These are phyloP conservation scores for Tychaedon coryphoeus DNA, from an alignment of 2,113 vertebrate genomes.

Conservation along the genomic window DNA sequence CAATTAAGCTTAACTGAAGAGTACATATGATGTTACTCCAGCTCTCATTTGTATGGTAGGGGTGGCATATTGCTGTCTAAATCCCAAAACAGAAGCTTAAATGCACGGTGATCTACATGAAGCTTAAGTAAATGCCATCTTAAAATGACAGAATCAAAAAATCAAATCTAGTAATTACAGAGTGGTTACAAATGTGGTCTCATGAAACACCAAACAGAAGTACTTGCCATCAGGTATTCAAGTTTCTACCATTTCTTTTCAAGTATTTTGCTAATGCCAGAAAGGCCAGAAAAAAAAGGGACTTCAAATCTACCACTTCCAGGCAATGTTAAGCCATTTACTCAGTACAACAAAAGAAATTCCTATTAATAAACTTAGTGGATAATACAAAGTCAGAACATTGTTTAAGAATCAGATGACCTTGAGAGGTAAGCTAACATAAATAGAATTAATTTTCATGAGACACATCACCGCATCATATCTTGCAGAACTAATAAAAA, in stretches of 20 bases:
- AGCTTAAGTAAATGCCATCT: background rate
- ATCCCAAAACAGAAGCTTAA: background rate
- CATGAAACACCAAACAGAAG: background rate
- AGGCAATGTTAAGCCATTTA: background rate
- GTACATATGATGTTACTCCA: background rate
- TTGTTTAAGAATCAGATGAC: background rate
- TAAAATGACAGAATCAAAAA: background rate
- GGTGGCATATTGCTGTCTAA: background rate
- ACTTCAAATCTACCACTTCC: background rate
- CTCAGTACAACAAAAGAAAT: background rate
- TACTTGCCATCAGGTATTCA: background rate
- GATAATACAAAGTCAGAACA: background rate
- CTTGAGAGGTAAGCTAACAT: background rate
- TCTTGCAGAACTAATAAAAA: background rate
- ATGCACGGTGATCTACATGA: background rate
- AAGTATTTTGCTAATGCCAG: background rate
- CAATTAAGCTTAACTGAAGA: background rate
- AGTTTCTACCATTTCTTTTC: background rate
- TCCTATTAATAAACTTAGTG: background rate
- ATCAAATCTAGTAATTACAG: background rate
- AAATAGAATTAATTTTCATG: background rate
- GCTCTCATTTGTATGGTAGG: background rate
- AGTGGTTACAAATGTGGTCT: background rate
- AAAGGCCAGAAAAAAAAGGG: background rate
- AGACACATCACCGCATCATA: background rate